Evolutionary conservation across 2,888 invertebrate genomes (phyloP).

Genomic region (Suillia variegata): DNA sequence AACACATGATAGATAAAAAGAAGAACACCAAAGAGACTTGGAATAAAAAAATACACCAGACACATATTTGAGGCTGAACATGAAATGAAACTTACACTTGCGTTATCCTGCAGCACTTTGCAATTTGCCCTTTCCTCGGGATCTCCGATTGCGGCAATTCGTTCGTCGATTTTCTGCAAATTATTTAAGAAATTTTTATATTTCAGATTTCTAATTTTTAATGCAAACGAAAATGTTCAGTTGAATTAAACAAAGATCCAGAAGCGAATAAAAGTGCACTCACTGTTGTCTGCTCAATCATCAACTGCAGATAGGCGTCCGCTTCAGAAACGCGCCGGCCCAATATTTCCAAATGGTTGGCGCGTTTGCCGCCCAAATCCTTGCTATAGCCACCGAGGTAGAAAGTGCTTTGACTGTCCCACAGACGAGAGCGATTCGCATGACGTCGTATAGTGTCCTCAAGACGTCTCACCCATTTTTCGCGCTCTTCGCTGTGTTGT

Average conservation of each 20-base stretch:
- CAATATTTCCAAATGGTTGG: conserved; percentile 69
- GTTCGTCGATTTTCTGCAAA: conserved; percentile 70
- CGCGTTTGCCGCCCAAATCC: conserved; percentile 59
- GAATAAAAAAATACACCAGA: no score
- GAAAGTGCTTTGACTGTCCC: conserved; percentile 56
- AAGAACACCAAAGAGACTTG: no score
- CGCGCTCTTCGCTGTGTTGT: conserved; percentile 90
- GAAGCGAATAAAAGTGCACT: conserved; percentile 41
- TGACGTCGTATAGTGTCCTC: conserved; percentile 93
- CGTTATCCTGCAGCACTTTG: conserved; percentile 73
- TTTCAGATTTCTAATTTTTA: no score
- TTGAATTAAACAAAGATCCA: no score
- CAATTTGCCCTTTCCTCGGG: conserved; percentile 73
- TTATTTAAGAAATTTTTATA: no score
- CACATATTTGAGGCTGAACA: no score
- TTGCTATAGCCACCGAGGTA: conserved; percentile 61
- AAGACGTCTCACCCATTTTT: conserved; percentile 93
- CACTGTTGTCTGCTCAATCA: conserved; percentile 90
- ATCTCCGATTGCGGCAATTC: conserved; percentile 69
- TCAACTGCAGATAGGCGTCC: conserved; percentile 92
- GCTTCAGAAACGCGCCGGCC: conserved; percentile 93
- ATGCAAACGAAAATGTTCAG: no score
- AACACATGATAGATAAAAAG: no score
- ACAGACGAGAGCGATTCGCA: conserved; percentile 65
- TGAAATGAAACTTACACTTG: conserved; percentile 77